These are phyloP conservation scores for Potamilus streckersoni DNA, from an alignment of 1,140 invertebrate genomes.

Conservation along the genomic window DNA sequence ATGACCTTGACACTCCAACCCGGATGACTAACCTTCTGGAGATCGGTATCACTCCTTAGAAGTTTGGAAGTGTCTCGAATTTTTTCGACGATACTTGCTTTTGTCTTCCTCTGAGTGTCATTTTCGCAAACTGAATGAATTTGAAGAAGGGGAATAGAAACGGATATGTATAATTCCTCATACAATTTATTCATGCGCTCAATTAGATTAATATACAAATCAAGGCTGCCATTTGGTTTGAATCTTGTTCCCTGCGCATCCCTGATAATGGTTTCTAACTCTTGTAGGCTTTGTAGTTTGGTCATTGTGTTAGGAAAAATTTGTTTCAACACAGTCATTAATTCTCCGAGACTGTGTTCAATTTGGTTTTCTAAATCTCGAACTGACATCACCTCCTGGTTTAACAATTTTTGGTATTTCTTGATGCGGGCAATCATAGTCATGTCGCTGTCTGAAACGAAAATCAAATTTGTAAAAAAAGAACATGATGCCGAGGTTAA, in stretches of 20 bases:
- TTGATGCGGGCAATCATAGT: constrained; percentile 32
- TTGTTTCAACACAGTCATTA: constrained; percentile 38
- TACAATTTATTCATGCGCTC: constrained; percentile 24
- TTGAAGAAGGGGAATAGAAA: constrained; percentile 33
- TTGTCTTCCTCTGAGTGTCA: constrained; percentile 33
- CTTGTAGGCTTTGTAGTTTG: constrained; percentile 26
- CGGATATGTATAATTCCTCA: constrained; percentile 18
- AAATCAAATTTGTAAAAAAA: background rate
- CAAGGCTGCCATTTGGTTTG: constrained; percentile 18
- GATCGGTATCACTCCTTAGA: constrained; percentile 22
- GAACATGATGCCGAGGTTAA: too few relatives aligned
- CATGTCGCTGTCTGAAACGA: constrained; percentile 38
- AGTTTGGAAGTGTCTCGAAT: constrained; percentile 25
- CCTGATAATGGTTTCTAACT: constrained; percentile 35
- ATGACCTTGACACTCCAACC: constrained; percentile 33
- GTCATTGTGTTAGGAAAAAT: constrained; percentile 29
- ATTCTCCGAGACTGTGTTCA: constrained; percentile 39
- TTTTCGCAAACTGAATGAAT: constrained; percentile 38
- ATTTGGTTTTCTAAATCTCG: constrained; percentile 41
- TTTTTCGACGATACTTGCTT: constrained; percentile 23
- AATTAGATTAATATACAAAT: constrained; percentile 28
- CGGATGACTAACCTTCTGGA: constrained; percentile 20
- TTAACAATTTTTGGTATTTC: constrained; percentile 25
- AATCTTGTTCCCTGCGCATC: constrained; percentile 8
- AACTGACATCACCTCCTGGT: constrained; percentile 19